These are phyloP conservation scores for Eupsittula cactorum DNA, from an alignment of 2,113 vertebrate genomes.

Conservation along the genomic window DNA sequence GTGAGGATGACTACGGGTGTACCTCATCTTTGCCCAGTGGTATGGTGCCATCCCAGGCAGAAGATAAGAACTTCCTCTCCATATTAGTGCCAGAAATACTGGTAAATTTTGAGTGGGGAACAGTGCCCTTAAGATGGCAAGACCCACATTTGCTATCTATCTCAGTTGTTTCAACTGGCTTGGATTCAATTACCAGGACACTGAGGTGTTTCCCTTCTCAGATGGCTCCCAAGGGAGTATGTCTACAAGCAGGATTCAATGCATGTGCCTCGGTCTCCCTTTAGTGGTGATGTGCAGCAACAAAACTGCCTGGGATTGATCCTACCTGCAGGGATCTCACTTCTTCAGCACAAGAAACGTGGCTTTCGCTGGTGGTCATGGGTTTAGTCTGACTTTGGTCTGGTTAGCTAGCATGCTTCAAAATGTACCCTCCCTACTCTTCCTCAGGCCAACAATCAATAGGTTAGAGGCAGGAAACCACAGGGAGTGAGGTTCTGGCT, in stretches of 20 bases:
- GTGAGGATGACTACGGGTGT: background rate
- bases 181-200: background rate
- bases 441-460: background rate
- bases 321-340: background rate
- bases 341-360: background rate
- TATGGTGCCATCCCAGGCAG: background rate
- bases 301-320: background rate
- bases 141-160: background rate
- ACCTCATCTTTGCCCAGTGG: rapidly evolving
- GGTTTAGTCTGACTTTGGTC: background rate
- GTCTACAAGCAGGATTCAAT: background rate
- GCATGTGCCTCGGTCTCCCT: background rate
- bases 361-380: background rate
- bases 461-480: background rate
- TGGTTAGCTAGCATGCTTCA: background rate
- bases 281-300: background rate
- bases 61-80: background rate
- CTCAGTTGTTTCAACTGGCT: background rate
- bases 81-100: background rate
- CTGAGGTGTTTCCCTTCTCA: background rate
- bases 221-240: background rate
- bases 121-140: background rate
- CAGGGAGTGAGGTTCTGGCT: background rate
- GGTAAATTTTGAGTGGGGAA: background rate
- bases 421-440: background rate